phyloP scores from a whole-genome alignment of 2,113 vertebrate genomes.

The Patagioenas fasciata region DNA sequence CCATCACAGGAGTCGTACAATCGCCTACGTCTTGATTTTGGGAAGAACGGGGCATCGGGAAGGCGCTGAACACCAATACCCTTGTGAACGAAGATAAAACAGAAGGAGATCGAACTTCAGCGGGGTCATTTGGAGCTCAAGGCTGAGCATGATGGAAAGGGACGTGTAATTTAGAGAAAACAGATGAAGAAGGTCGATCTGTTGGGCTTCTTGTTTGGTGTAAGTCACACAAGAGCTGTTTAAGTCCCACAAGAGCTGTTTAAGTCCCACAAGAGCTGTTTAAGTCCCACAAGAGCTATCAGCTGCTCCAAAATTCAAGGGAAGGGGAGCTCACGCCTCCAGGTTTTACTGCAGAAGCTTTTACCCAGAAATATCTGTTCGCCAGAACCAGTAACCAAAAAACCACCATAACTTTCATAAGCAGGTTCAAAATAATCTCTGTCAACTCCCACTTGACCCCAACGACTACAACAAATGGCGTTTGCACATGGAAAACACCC shows the following conservation, averaged over 20 bases:
- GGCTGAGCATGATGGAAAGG: background rate
- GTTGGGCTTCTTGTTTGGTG: background rate
- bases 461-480: rapidly evolving
- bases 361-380: background rate
- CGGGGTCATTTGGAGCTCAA: background rate
- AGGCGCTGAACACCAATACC: rapidly evolving
- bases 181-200: background rate
- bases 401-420: rapidly evolving
- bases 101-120: background rate
- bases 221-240: no score
- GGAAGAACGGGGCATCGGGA: background rate
- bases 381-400: background rate
- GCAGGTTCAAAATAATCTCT: background rate
- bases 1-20: rapidly evolving
- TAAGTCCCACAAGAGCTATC: background rate
- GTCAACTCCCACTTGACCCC: background rate
- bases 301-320: background rate
- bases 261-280: no score
- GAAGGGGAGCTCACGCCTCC: background rate
- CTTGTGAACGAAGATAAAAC: background rate
- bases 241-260: background rate
- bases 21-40: background rate
- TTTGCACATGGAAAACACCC: rapidly evolving
- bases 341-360: background rate
- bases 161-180: background rate